These are phyloP conservation scores for Sitta europaea DNA, from an alignment of 2,113 vertebrate species.

Conservation along the genomic window DNA sequence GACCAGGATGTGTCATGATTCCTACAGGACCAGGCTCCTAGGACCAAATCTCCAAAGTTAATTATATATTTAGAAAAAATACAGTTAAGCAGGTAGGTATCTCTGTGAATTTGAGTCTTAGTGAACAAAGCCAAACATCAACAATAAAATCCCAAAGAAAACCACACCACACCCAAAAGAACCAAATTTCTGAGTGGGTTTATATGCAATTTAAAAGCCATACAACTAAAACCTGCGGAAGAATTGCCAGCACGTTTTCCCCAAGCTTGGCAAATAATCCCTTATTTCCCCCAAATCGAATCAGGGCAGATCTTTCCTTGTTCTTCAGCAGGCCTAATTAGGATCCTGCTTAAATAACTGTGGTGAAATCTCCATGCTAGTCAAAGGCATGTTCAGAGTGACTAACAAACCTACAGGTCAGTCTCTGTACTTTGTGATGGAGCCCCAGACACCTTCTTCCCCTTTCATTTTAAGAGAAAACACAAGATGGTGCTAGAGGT, in stretches of 20 bases:
- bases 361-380: neutral
- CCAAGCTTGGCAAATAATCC: neutral
- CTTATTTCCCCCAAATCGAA: neutral
- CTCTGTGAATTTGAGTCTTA: neutral
- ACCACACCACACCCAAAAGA: neutral
- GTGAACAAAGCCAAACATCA: neutral
- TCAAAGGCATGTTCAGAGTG: neutral
- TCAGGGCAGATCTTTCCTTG: neutral
- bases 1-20: neutral
- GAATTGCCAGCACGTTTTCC: neutral
- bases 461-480: slow-evolving; percentile 4
- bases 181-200: neutral
- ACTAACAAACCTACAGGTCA: too few species aligned
- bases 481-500: slow-evolving; percentile 25
- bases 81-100: neutral
- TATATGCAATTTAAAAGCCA: neutral
- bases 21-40: neutral
- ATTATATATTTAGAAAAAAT: neutral
- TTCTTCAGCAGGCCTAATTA: neutral
- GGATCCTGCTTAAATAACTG: neutral
- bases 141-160: neutral
- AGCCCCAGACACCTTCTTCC: neutral
- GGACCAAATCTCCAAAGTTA: neutral
- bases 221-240: neutral
- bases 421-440: neutral